Percentiles rank a stretch among this genome's conserved stretches.
phyloP scores from a whole-genome alignment of 2,888 invertebrate genomes.

The Mimachlamys varia region DNA sequence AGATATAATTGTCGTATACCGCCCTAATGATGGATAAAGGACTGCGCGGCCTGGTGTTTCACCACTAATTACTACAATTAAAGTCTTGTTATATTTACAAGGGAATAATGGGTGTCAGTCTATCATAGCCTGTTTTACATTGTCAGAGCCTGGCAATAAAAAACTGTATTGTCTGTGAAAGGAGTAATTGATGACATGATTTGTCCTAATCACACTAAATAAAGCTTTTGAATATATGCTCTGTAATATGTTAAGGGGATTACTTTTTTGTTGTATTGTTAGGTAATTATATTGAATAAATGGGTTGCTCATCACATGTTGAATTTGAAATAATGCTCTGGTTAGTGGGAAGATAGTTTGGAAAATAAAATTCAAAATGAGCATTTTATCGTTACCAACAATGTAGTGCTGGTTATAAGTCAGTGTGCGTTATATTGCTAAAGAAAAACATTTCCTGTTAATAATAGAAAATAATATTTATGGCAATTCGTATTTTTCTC shows the following conservation, averaged over 20 bases:
- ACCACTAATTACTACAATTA: slow-evolving; percentile 26
- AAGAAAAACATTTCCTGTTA: too few species aligned
- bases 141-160: not conserved
- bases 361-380: too few species aligned
- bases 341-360: too few species aligned
- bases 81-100: not conserved
- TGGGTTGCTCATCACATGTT: too few species aligned
- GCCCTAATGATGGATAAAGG: not conserved
- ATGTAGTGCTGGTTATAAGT: too few species aligned
- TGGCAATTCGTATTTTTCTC: too few species aligned
- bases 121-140: not conserved
- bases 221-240: not conserved
- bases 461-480: too few species aligned
- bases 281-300: too few species aligned
- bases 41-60: not conserved
- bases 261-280: not conserved
- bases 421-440: too few species aligned
- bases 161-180: not conserved
- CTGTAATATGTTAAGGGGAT: not conserved
- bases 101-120: slow-evolving; percentile 1
- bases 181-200: not conserved
- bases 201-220: not conserved
- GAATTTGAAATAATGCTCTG: too few species aligned
- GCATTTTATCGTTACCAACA: too few species aligned
- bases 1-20: slow-evolving; percentile 19